phyloP scores from a whole-genome alignment of 2,888 invertebrate genomes.

The Pelosia muscerda region DNA sequence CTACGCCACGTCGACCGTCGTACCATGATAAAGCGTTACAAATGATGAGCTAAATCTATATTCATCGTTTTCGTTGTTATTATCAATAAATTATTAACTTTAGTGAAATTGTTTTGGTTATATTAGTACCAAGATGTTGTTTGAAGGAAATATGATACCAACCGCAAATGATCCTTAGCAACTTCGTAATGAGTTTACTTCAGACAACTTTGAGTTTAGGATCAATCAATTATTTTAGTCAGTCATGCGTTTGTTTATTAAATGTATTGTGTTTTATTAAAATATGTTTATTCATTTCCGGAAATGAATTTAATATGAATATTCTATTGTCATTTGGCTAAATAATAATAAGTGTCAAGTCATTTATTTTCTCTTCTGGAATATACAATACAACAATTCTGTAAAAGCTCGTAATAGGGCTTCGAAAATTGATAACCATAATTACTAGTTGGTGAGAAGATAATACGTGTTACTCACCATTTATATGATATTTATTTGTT shows the following conservation, averaged over 20 bases:
- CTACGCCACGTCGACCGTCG: too few species aligned
- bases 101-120: background rate
- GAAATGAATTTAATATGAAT: background rate
- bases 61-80: background rate
- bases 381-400: background rate
- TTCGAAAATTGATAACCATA: background rate
- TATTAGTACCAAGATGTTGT: background rate
- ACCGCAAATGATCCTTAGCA: constrained; percentile 3
- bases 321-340: background rate
- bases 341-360: background rate
- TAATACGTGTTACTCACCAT: too few species aligned
- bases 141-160: constrained; percentile 1
- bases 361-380: background rate
- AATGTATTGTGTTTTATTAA: background rate
- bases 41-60: background rate
- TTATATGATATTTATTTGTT: too few species aligned
- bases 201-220: background rate
- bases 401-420: background rate
- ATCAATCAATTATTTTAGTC: background rate
- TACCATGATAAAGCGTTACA: background rate
- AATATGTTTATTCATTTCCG: background rate
- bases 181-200: background rate
- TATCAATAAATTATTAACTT: background rate
- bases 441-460: background rate
- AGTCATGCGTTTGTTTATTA: background rate